Percentiles rank a stretch among this genome's conserved stretches.
Evolutionary conservation across 2,888 invertebrate genomes (phyloP).

Genomic region (Coremacera marginata): DNA sequence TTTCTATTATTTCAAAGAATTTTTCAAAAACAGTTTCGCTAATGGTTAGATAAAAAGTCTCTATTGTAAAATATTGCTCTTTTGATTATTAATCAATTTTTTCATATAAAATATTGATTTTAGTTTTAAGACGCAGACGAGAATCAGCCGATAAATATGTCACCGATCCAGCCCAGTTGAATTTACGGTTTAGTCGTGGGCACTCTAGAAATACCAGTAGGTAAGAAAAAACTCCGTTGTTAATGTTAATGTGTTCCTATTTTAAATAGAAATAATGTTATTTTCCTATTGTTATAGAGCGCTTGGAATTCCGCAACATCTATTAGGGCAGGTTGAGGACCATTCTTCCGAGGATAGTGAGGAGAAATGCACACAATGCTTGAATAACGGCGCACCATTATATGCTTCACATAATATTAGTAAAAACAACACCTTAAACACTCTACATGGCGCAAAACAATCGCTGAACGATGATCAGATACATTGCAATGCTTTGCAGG

Average conservation of each 20-base stretch:
- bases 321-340: constrained; percentile 66
- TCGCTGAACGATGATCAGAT: constrained; percentile 44
- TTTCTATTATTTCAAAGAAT: no score
- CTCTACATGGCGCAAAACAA: neutral
- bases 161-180: constrained; percentile 85
- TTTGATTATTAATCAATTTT: constrained; percentile 4
- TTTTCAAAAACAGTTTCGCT: no score
- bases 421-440: neutral
- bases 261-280: neutral
- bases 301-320: constrained; percentile 71
- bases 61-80: no score
- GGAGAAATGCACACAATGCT: constrained; percentile 48
- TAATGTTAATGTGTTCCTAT: neutral
- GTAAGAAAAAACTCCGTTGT: constrained; percentile 52
- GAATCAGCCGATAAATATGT: constrained; percentile 87
- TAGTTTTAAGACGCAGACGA: constrained; percentile 78
- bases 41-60: no score
- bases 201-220: constrained; percentile 69
- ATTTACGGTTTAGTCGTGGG: constrained; percentile 84
- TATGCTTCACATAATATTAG: neutral
- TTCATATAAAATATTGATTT: constrained; percentile 14
- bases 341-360: constrained; percentile 61
- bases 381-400: constrained; percentile 1
- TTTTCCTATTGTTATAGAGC: constrained; percentile 22
- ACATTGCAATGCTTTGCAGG: constrained; percentile 50